These are phyloP conservation scores for Ditylenchus dipsaci DNA, from an alignment of 1,140 invertebrate genomes.

Conservation along the genomic window DNA sequence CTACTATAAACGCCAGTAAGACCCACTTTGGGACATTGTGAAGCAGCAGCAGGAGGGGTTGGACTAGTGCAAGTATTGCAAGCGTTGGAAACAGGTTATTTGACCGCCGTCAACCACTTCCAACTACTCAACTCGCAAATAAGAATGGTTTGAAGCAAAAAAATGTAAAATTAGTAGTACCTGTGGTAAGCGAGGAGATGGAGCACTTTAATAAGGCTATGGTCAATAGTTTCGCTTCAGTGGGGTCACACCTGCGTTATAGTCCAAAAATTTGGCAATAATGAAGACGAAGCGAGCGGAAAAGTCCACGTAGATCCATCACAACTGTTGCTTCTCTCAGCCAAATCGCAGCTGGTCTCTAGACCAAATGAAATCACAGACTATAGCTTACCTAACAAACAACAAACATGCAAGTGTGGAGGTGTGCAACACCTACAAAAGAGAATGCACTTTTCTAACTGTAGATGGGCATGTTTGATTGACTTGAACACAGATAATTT, in stretches of 20 bases:
- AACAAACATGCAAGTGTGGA: background rate
- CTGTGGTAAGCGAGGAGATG: conserved; percentile 29
- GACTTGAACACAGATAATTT: background rate
- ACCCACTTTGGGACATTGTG: conserved; percentile 39
- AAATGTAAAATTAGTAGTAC: conserved; percentile 10
- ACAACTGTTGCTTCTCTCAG: conserved; percentile 29
- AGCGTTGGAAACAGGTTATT: conserved; percentile 19
- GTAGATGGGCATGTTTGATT: background rate
- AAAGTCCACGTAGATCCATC: conserved; percentile 10
- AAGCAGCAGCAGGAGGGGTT: conserved; percentile 42
- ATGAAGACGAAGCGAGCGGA: too few relatives aligned
- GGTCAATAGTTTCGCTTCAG: conserved; percentile 52
- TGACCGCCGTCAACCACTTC: conserved; percentile 36
- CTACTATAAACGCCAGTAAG: conserved; percentile 23
- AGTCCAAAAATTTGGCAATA: background rate
- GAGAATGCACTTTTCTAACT: too few relatives aligned
- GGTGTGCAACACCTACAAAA: background rate
- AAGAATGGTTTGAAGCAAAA: background rate
- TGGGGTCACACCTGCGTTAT: conserved; percentile 24
- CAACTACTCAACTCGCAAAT: conserved; percentile 35
- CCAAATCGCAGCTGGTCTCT: conserved; percentile 32
- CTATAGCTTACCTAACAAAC: background rate
- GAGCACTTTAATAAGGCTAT: conserved; percentile 9
- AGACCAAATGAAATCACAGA: background rate
- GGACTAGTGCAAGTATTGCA: conserved; percentile 26